These are phyloP conservation scores for Bactericera cockerelli DNA, from an alignment of 1,140 invertebrate genomes.

Conservation along the genomic window DNA sequence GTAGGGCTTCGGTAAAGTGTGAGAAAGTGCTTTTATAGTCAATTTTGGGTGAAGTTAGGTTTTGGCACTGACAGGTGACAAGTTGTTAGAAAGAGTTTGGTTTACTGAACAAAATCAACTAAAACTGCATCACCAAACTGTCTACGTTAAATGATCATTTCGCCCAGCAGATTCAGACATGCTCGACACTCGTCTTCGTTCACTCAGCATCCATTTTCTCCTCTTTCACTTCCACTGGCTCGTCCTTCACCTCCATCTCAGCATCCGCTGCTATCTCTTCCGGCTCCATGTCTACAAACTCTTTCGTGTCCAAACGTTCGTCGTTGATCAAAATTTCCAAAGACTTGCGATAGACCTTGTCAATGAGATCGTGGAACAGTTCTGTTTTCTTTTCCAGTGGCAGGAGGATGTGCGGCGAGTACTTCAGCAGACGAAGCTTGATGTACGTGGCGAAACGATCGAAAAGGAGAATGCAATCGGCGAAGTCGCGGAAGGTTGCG, in stretches of 20 bases:
- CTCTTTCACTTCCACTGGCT: too few species aligned
- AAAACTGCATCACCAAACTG: too few species aligned
- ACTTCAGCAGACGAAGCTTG: neutral
- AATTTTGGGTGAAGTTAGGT: too few species aligned
- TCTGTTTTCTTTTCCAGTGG: neutral
- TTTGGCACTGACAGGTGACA: too few species aligned
- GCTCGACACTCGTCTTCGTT: too few species aligned
- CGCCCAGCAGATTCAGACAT: too few species aligned
- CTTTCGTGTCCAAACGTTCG: neutral
- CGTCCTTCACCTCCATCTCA: neutral
- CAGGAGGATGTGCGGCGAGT: neutral
- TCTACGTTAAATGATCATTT: too few species aligned
- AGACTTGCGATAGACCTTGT: neutral
- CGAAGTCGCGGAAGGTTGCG: neutral
- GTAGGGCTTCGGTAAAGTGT: too few species aligned
- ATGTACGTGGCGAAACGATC: neutral
- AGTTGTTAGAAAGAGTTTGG: too few species aligned
- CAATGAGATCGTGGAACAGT: neutral
- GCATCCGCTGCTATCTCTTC: neutral
- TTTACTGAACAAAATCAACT: too few species aligned
- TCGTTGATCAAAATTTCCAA: neutral
- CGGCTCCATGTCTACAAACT: neutral
- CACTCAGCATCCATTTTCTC: too few species aligned
- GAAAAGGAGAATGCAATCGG: neutral
- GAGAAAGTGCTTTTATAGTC: too few species aligned